These are phyloP conservation scores for Eueides isabella DNA, from an alignment of 1,140 invertebrate genomes.

Conservation along the genomic window DNA sequence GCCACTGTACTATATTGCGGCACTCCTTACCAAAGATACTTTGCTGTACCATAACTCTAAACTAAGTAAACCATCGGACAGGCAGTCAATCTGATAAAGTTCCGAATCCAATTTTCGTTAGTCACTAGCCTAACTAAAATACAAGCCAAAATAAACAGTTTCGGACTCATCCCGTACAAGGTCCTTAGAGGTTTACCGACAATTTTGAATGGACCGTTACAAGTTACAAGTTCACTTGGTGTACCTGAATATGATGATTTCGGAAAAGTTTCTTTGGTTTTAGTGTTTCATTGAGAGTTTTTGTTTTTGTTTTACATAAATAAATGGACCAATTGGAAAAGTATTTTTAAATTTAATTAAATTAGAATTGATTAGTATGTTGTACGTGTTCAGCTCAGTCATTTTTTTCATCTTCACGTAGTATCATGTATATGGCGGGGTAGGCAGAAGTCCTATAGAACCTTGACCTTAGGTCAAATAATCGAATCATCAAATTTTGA, in stretches of 20 bases:
- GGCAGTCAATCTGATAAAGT: constrained; percentile 14
- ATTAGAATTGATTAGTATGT: too few relatives aligned
- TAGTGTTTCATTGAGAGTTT: not conserved
- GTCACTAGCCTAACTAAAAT: constrained; percentile 7
- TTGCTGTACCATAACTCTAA: constrained; percentile 3
- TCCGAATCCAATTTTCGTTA: constrained; percentile 12
- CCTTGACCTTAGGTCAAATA: too few relatives aligned
- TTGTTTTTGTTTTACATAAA: too few relatives aligned
- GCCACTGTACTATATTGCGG: not conserved
- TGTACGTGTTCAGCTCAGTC: too few relatives aligned
- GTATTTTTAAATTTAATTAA: too few relatives aligned
- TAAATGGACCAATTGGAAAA: too few relatives aligned
- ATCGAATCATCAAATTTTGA: too few relatives aligned
- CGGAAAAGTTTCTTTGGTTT: not conserved
- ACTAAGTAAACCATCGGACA: not conserved
- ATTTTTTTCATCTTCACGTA: too few relatives aligned
- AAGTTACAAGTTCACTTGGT: constrained; percentile 7
- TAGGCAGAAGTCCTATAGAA: too few relatives aligned
- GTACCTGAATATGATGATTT: not conserved
- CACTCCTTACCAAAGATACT: not conserved
- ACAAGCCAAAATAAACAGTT: constrained; percentile 25
- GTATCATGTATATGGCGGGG: too few relatives aligned
- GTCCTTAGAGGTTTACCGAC: constrained; percentile 1
- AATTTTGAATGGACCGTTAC: constrained; percentile 1
- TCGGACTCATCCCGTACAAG: constrained; percentile 9